Conservation (phyloP, 2,113 vertebrate species). For the Oryzias melastigma region DNA sequence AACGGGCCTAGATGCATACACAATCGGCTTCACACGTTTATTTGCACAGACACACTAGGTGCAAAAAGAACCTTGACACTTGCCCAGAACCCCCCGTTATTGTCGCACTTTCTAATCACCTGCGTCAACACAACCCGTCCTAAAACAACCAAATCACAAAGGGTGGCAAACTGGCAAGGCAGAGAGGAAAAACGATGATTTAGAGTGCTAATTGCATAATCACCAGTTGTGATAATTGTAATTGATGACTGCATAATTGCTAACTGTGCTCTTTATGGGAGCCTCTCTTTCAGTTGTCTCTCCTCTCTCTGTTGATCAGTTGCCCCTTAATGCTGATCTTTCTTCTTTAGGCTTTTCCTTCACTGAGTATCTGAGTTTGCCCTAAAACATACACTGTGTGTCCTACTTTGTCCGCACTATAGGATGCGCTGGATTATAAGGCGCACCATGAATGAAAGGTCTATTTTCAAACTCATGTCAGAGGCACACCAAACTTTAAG, state of each 20-base stretch:
- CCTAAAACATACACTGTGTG: conserved; percentile 5
- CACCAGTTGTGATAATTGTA: conserved; percentile 79
- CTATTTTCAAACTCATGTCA: too few relatives aligned
- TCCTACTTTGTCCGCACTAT: too few relatives aligned
- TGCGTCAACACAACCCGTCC: conserved; percentile 60
- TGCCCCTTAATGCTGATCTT: conserved; percentile 36
- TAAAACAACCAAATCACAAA: conserved; percentile 67
- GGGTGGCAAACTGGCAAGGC: conserved; percentile 66
- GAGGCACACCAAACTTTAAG: too few relatives aligned
- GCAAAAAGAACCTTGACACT: conserved; percentile 23
- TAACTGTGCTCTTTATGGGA: conserved; percentile 74
- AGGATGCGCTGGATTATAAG: too few relatives aligned
- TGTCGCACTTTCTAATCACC: conserved; percentile 66
- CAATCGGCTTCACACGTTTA: conserved; percentile 11
- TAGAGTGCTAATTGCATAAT: conserved; percentile 81
- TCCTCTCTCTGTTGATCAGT: conserved; percentile 32
- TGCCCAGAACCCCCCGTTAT: conserved; percentile 36
- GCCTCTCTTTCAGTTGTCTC: conserved; percentile 63
- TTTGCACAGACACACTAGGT: conserved; percentile 4
- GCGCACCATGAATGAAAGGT: too few relatives aligned
- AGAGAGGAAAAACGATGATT: conserved; percentile 71
- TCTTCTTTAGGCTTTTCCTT: conserved; percentile 44
- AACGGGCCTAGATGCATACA: conserved; percentile 22
- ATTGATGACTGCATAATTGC: conserved; percentile 79
- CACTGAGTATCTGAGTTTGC: conserved; percentile 30